These are phyloP conservation scores for Otis tarda DNA, from an alignment of 2,113 vertebrate genomes.

Conservation along the genomic window DNA sequence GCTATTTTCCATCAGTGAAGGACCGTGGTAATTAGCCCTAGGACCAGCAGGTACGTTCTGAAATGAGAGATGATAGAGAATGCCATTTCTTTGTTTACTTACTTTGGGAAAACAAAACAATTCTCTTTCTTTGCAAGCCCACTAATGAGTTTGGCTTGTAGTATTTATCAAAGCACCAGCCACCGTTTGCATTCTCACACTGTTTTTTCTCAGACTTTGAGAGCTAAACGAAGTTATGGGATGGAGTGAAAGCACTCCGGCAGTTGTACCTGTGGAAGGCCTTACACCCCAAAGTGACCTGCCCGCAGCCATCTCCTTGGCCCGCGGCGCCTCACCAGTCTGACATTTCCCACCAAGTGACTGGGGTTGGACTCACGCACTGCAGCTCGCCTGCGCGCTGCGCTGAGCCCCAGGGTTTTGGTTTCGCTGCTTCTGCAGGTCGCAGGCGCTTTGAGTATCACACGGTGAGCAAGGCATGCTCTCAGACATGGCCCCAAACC, in stretches of 20 bases:
- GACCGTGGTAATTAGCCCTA: not conserved
- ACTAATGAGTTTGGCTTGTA: not conserved
- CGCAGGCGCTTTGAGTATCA: not conserved
- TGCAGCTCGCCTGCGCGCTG: no score
- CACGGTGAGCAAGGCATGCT: not conserved
- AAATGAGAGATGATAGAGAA: not conserved
- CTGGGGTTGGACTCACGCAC: not conserved
- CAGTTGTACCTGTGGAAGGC: not conserved
- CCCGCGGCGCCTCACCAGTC: not conserved
- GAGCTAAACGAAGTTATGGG: not conserved
- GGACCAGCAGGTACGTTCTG: conserved; percentile 29
- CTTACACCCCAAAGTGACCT: no score
- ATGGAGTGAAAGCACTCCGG: rapidly evolving
- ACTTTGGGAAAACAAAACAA: not conserved
- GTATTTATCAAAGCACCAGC: not conserved
- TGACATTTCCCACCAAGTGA: not conserved
- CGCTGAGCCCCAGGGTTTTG: not conserved
- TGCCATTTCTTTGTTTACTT: conserved; percentile 3
- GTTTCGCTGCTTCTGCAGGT: not conserved
- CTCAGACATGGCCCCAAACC: not conserved
- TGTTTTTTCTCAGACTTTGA: not conserved
- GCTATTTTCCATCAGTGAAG: conserved; percentile 28
- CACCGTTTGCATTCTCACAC: not conserved
- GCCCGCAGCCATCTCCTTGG: not conserved
- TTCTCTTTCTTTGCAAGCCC: not conserved